Evolutionary conservation across 2,113 vertebrate species (phyloP).

Genomic region (Notiomystis cincta): DNA sequence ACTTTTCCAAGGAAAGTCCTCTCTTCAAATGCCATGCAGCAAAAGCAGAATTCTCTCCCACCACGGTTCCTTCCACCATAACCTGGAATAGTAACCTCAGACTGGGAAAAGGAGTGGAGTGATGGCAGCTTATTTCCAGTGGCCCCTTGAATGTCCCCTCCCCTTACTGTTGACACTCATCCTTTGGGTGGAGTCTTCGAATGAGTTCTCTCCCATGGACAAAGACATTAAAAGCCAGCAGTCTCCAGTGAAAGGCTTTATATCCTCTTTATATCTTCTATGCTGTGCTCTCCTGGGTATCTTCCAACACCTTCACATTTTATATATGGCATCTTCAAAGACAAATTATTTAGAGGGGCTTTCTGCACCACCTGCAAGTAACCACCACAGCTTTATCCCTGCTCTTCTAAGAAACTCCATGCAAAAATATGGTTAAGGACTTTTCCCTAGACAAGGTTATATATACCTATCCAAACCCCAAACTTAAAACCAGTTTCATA

Average conservation of each 20-base stretch:
- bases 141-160: not conserved
- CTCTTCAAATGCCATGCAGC: accelerated
- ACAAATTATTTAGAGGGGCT: not conserved
- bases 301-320: not conserved
- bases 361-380: not conserved
- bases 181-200: not conserved
- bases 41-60: not conserved
- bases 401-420: not conserved
- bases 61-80: not conserved
- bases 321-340: not conserved
- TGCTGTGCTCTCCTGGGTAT: not conserved
- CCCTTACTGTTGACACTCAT: not conserved
- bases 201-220: not conserved
- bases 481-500: not conserved
- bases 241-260: not conserved
- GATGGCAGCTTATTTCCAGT: not conserved
- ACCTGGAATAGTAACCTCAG: not conserved
- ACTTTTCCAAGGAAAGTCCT: not conserved
- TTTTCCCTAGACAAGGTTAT: not conserved
- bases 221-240: not conserved
- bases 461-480: not conserved
- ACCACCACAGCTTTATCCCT: not conserved
- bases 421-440: not conserved
- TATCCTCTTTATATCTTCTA: not conserved
- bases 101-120: accelerated